These are phyloP conservation scores for Turritopsis dohrnii DNA, from an alignment of 30 jellyfish, hydroid and myxozoan species.

Conservation along the genomic window DNA sequence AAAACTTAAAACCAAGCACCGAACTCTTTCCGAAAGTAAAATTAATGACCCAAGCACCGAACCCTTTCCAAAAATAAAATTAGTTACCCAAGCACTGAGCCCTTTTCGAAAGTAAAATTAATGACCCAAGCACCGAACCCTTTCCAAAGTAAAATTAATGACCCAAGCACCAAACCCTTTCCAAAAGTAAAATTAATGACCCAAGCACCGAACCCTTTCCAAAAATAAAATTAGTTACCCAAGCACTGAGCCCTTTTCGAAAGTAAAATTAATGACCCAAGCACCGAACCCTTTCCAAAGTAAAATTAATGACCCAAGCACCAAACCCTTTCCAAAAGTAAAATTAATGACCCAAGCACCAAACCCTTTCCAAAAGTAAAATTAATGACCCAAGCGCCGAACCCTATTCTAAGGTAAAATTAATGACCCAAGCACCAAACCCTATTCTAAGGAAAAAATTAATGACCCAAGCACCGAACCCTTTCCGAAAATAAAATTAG, in stretches of 20 bases:
- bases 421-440: background rate
- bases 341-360: background rate
- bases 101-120: background rate
- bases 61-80: background rate
- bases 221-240: background rate
- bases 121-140: background rate
- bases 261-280: background rate
- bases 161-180: background rate
- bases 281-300: background rate
- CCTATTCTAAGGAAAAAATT: background rate
- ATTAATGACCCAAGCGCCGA: background rate
- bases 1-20: background rate
- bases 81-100: background rate
- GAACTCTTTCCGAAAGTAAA: background rate
- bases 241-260: background rate
- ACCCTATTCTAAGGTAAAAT: background rate
- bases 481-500: no score
- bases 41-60: background rate
- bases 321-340: no score
- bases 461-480: background rate
- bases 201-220: background rate
- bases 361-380: background rate
- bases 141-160: no score
- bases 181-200: background rate
- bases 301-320: no score